Evolutionary conservation across 2,888 invertebrate species (phyloP).

Genomic region (Teinopalpus imperialis): DNA sequence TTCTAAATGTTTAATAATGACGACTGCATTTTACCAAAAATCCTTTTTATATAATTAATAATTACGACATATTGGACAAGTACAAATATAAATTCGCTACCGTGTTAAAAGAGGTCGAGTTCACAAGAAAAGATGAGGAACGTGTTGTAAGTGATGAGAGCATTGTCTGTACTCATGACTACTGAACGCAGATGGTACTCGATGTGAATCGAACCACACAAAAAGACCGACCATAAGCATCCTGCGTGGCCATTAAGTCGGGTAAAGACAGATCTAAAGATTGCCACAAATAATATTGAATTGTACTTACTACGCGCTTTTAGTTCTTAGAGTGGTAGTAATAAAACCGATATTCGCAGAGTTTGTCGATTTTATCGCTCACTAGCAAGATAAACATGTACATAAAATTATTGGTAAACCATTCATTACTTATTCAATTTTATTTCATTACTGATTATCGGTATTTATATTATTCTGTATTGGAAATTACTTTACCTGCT

Average conservation of each 20-base stretch:
- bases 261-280: conserved; percentile 38
- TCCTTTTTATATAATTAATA: too few species aligned
- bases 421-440: conserved; percentile 22
- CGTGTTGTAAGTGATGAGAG: conserved; percentile 37
- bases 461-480: conserved; percentile 10
- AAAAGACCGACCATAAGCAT: conserved; percentile 34
- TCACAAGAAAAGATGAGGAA: conserved; percentile 11
- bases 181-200: conserved; percentile 40
- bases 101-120: conserved; percentile 7
- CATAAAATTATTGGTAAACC: conserved; percentile 20
- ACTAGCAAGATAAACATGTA: conserved; percentile 6
- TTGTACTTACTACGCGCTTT: conserved; percentile 10
- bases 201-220: conserved; percentile 28
- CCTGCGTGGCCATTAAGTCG: conserved; percentile 36
- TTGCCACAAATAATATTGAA: conserved; percentile 33
- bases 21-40: too few species aligned
- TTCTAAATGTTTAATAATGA: too few species aligned
- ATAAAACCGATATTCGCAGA: conserved; percentile 3
- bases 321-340: not conserved
- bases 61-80: not conserved
- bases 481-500: conserved; percentile 3
- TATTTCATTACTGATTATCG: conserved; percentile 16
- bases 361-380: not conserved
- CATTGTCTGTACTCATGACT: conserved; percentile 52
- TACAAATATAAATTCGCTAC: conserved; percentile 2